phyloP scores from a whole-genome alignment of 2,113 vertebrate genomes.

The Corvus hawaiiensis region DNA sequence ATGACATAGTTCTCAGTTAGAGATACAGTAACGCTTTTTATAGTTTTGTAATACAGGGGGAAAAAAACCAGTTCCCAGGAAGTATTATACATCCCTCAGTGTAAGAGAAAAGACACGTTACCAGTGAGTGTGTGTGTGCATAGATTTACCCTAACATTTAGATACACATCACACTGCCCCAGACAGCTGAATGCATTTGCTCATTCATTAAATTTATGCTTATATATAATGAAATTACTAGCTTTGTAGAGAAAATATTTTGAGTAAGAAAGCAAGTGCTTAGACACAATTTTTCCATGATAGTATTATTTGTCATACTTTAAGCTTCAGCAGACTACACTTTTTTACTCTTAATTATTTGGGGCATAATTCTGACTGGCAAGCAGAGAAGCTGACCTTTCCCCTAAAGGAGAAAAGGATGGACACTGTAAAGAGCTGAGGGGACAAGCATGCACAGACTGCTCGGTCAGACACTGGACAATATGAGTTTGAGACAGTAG shows the following conservation, averaged over 20 bases:
- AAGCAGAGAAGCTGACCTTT: neutral
- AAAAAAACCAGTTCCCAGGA: neutral
- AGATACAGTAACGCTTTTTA: constrained; percentile 53
- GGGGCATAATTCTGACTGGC: neutral
- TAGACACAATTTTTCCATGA: neutral
- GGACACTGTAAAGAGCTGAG: neutral
- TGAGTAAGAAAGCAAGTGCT: neutral
- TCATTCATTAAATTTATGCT: constrained; percentile 29
- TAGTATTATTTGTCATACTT: neutral
- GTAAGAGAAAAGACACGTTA: constrained; percentile 17
- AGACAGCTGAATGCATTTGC: neutral
- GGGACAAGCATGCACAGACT: neutral
- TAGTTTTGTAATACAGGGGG: constrained; percentile 27
- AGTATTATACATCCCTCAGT: neutral
- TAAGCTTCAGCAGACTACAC: neutral
- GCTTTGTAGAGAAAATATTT: neutral
- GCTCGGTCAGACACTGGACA: neutral
- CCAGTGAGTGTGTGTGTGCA: neutral
- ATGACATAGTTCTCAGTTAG: constrained; percentile 58
- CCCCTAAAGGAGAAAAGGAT: neutral
- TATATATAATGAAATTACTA: neutral
- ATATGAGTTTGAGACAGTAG: neutral
- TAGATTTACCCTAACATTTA: neutral
- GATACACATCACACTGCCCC: neutral
- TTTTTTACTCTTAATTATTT: neutral